Base-by-base conservation (phyloP, 2,113 vertebrate species). In the Eclectus roratus region DNA sequence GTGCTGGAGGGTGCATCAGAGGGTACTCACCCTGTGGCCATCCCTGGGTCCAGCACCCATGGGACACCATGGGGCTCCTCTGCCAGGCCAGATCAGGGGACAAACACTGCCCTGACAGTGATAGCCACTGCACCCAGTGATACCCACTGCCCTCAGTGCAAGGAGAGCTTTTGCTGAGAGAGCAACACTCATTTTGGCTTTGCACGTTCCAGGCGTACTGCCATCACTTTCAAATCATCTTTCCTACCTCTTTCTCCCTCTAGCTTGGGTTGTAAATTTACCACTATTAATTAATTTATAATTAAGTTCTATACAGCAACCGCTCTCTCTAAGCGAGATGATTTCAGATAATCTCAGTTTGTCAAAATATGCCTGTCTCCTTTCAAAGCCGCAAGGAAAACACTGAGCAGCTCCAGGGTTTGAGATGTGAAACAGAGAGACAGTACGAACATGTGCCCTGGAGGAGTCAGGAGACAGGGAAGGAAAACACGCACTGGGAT, bases 231-330 rank as follows among this genome's bases (percentile, higher is more conserved):
- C 31, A 85, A 65, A 72, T 87, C 63, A 21, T 61, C 50, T 82
- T 47, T 33, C 49, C 41, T 31, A 8, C 50, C 60, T 49, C 60
- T 60, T 64, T 47, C 68, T 87, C 82, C 64, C 68, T 37, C 46
- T 43, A 63, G 55, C 49, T 80, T 5, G 55, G n/a, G 27, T 10
- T 94, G 90, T 68, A 80, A 91, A 96, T 96, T 85, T 90, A 70
- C 69, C 0, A 10, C 85, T 47, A 70, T 95, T 95, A 94, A 94
- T 96, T 95, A 94, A 93, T 96, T 95, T 90, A 83, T 94, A 94
- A 95, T 94, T 88, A 88, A 93, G 88, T 55, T 93, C 91, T 6
- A 17, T 80, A 13, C 69, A 71, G 85, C 90, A 90, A 43, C 68
- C 2, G 0, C 68, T 94, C 7, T 1, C 88, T 96, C 68, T 0